A percentile compares a stretch with the other conserved stretches of the same genome.
Evolutionary conservation across 2,113 vertebrate genomes (phyloP).

Genomic region (Murina feae): DNA sequence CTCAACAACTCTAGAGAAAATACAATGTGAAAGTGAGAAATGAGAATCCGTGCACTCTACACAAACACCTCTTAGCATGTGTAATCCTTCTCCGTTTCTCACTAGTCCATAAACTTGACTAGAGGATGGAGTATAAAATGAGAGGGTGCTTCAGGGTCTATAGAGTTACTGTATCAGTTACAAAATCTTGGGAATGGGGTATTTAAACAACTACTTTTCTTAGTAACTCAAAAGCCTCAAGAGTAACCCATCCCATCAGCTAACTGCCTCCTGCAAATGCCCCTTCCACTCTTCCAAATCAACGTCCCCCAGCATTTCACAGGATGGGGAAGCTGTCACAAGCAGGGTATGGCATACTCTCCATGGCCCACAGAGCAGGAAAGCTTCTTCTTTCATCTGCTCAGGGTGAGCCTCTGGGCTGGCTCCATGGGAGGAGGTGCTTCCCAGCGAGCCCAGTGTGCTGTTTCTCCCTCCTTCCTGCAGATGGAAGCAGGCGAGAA

Average conservation of each 20-base stretch:
- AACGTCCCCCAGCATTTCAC: not conserved
- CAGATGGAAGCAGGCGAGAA: conserved; percentile 43
- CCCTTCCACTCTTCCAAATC: not conserved
- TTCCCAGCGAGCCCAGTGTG: not conserved
- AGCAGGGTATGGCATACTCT: not conserved
- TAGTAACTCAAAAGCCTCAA: not conserved
- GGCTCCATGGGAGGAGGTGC: not conserved
- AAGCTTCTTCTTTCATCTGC: not conserved
- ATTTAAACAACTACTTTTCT: not conserved
- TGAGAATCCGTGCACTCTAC: not conserved
- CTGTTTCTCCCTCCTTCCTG: conserved; percentile 57
- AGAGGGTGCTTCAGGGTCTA: not conserved
- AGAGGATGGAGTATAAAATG: not conserved
- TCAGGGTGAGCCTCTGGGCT: not conserved
- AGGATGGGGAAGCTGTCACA: not conserved
- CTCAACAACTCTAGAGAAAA: not conserved
- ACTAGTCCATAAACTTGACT: not conserved
- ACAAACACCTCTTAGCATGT: not conserved
- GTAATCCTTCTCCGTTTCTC: not conserved
- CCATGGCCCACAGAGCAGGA: not conserved
- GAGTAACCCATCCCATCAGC: not conserved
- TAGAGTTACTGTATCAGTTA: not conserved
- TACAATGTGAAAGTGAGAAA: not conserved
- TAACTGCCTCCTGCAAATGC: not conserved
- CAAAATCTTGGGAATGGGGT: not conserved